These are phyloP conservation scores for Brachyistius frenatus DNA, from an alignment of 2,113 vertebrate species.

Conservation along the genomic window DNA sequence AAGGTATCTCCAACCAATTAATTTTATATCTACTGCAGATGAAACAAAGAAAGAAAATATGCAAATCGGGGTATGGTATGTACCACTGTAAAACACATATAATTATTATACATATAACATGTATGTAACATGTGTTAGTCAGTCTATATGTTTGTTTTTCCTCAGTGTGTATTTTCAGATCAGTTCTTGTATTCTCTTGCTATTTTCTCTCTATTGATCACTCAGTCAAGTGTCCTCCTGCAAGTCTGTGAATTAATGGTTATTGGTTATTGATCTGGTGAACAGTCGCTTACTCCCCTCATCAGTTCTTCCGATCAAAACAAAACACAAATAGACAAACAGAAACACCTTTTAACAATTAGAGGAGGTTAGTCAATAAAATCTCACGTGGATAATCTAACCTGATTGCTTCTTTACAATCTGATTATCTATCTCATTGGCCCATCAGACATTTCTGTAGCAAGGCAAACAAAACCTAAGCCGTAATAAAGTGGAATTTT, in stretches of 20 bases:
- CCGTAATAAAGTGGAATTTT: not conserved
- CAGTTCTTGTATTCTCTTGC: not conserved
- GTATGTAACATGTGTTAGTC: too few relatives aligned
- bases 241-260: conserved; percentile 31
- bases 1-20: too few relatives aligned
- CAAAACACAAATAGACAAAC: conserved; percentile 1
- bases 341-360: not conserved
- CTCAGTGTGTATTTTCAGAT: not conserved
- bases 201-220: conserved; percentile 27
- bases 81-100: too few relatives aligned
- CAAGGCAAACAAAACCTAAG: not conserved
- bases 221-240: conserved; percentile 7
- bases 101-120: too few relatives aligned
- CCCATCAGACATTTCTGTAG: too few relatives aligned
- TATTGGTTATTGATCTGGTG: conserved; percentile 47
- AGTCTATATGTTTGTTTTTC: too few relatives aligned
- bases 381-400: too few relatives aligned
- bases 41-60: too few relatives aligned
- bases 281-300: conserved; percentile 4
- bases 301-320: conserved; percentile 3
- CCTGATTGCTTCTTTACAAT: too few relatives aligned
- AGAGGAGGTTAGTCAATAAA: not conserved
- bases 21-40: too few relatives aligned
- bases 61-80: too few relatives aligned
- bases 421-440: too few relatives aligned